Percentiles rank a stretch among this genome's conserved stretches.
phyloP scores from a whole-genome alignment of 1,140 invertebrate genomes.

The Babylonia areolata region DNA sequence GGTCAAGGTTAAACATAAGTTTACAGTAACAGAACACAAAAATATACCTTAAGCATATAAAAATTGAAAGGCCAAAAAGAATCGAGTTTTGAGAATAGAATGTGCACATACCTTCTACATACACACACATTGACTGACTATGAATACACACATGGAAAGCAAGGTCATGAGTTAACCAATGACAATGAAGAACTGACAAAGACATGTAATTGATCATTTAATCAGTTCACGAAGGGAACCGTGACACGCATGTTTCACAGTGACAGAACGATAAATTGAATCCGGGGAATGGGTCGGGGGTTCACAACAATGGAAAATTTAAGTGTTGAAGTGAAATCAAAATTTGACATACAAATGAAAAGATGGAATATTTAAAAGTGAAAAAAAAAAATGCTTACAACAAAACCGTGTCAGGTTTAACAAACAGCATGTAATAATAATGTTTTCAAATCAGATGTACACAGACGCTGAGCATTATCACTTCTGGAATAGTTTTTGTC shows the following conservation, averaged over 20 bases:
- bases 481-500: conserved; percentile 13
- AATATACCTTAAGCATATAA: neutral
- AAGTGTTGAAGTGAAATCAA: neutral
- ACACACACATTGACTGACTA: neutral
- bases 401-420: neutral
- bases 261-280: neutral
- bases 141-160: neutral
- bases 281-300: neutral
- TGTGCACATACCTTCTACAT: neutral
- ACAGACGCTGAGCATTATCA: conserved; percentile 20
- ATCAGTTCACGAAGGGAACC: too few relatives aligned
- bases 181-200: neutral
- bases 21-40: conserved; percentile 13
- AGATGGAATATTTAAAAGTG: neutral
- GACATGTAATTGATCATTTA: too few relatives aligned
- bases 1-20: neutral
- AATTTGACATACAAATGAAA: neutral
- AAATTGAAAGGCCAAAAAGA: neutral
- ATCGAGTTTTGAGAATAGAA: neutral
- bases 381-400: neutral
- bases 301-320: neutral
- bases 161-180: neutral
- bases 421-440: neutral
- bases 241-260: neutral
- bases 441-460: neutral